A percentile compares a stretch with the other conserved stretches of the same genome.
Evolutionary conservation across 2,113 vertebrate species (phyloP).

Genomic region (Podilymbus podiceps): DNA sequence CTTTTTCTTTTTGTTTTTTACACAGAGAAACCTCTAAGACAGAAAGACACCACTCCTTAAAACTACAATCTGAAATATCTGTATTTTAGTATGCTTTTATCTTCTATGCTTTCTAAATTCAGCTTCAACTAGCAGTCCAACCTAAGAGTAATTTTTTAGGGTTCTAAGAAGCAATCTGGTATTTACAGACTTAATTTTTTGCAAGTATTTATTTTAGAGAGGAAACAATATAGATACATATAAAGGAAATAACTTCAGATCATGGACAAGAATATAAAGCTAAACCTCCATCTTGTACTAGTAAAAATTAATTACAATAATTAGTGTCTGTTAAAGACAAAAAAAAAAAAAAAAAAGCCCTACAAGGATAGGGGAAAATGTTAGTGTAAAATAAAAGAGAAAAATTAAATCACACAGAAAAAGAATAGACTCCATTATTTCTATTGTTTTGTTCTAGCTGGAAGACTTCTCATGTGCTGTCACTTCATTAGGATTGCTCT

Average conservation of each 20-base stretch:
- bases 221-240: not conserved
- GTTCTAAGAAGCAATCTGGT: not conserved
- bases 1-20: not conserved
- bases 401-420: not conserved
- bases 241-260: not conserved
- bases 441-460: not conserved
- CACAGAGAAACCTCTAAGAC: not conserved
- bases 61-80: conserved; percentile 10
- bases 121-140: not conserved
- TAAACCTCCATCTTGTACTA: not conserved
- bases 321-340: not conserved
- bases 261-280: not conserved
- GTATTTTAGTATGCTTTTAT: not conserved
- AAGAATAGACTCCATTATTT: not conserved
- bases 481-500: not conserved
- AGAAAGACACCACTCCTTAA: conserved; percentile 48
- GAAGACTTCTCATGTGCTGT: not conserved
- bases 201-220: not conserved
- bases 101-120: not conserved
- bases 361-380: not conserved
- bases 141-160: not conserved
- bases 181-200: not conserved
- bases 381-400: not conserved
- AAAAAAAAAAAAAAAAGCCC: not conserved
- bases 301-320: not conserved